Base-by-base conservation (phyloP, 2,113 vertebrate species). In the Melanotaenia duboulayi region DNA sequence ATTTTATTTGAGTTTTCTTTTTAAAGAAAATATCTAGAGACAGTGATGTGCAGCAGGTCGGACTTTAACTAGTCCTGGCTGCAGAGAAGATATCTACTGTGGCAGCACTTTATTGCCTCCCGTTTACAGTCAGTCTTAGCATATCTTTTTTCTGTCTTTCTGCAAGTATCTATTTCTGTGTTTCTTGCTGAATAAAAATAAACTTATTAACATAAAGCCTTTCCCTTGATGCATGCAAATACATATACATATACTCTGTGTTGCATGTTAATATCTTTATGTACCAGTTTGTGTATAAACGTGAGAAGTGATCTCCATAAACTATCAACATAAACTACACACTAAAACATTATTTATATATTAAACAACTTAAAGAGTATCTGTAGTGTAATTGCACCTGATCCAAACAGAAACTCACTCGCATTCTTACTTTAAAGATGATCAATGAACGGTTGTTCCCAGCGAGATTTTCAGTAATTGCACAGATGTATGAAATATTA, bases 401-500 rank as follows among this genome's bases (percentile, higher is more conserved):
- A 3, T 23, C 11, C 11, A 3, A 19, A 46, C 40, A 69, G 49
- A 56, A 74, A 61, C 22, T 66, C 50, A 32, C 64, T 19, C 48
- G 32, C 7, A 16, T 68, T 50, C 49, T 65, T 28, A 19, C 52
- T 65, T 65, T 17, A 71, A 57, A 60, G 35, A 55, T 42, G 12
- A 50, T 59, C 58, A 20, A 49, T 67, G 4, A 49, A 17, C 1
- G 46, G 56, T 66, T 25, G 52, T 40, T 39, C 20, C 39, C 56
- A 35, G 16, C 35, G 57, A 49, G 54, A 49, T 64, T 8, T 67
- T 71, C 59, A 13, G 65, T 71, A 32, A 54, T 74, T 75, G 66
- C 76, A 64, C 56, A 42, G 51, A 59, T 61, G 57, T 20, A 39
- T 69, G 58, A 80, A 76, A 80, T 64, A 49, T 80, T 28, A 56